A percentile compares a stretch with the other conserved stretches of the same genome.
phyloP scores from a whole-genome alignment of 2,113 vertebrate species.

The Sclerurus mexicanus region DNA sequence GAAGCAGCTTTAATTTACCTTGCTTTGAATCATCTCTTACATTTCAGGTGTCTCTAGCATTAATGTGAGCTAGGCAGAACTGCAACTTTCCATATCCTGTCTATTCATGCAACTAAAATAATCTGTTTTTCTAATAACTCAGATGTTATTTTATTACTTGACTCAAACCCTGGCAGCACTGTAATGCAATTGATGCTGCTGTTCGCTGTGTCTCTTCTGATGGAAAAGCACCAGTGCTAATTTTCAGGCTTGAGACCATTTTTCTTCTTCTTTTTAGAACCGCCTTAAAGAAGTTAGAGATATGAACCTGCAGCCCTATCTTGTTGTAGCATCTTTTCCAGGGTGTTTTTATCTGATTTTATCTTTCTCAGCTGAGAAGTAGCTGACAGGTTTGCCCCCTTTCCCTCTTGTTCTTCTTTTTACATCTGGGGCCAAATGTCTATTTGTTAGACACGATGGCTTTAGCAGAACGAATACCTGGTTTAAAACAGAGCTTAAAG shows the following conservation, averaged over 20 bases:
- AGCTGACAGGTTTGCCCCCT: not conserved
- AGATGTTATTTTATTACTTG: not conserved
- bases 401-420: conserved; percentile 7
- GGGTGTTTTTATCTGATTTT: conserved; percentile 50
- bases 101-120: not conserved
- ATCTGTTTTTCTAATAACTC: not conserved
- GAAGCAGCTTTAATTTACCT: not conserved
- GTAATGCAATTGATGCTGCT: not conserved
- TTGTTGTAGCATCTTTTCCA: conserved; percentile 56
- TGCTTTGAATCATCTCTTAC: not conserved
- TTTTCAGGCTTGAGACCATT: not conserved
- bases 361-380: conserved; percentile 32
- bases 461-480: not conserved
- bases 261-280: not conserved
- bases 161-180: not conserved
- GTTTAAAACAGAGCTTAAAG: not conserved
- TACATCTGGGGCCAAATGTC: not conserved
- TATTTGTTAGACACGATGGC: not conserved
- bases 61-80: not conserved
- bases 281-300: conserved; percentile 7
- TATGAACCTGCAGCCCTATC: conserved; percentile 35
- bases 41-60: not conserved
- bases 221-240: not conserved
- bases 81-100: not conserved
- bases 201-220: not conserved